These are phyloP conservation scores for Mus caroli DNA, from an alignment of 2,797 vertebrate genomes.

Conservation along the genomic window DNA sequence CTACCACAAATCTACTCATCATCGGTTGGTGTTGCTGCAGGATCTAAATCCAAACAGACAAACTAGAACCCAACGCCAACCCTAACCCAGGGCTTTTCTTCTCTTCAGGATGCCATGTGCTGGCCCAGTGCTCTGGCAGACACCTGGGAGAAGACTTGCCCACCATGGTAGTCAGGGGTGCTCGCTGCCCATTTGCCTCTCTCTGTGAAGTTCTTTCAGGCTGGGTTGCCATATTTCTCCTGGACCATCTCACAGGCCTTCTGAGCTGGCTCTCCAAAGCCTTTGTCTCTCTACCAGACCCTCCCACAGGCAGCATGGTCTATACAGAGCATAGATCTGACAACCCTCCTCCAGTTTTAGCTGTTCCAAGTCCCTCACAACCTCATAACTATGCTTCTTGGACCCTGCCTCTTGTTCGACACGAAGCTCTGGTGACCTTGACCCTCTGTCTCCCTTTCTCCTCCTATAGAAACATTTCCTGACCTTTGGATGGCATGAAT, in stretches of 20 bases:
- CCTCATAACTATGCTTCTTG: background rate
- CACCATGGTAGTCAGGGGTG: background rate
- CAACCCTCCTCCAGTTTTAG: background rate
- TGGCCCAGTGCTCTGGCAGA: background rate
- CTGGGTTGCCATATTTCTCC: background rate
- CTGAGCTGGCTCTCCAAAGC: background rate
- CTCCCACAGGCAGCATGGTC: background rate
- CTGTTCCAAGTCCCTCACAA: background rate
- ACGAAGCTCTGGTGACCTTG: background rate
- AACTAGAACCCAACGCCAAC: background rate
- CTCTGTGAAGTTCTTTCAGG: background rate
- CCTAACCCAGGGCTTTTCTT: background rate
- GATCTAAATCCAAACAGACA: background rate
- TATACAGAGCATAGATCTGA: background rate
- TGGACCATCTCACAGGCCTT: background rate
- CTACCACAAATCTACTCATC: background rate
- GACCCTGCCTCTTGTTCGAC: background rate
- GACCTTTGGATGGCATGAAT: background rate
- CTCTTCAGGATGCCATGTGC: background rate
- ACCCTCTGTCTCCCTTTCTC: background rate
- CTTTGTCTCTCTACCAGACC: background rate
- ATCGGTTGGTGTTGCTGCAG: background rate
- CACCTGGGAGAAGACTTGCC: background rate
- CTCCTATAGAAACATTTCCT: background rate
- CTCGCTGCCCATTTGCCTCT: background rate